These are phyloP conservation scores for Typhlomys cinereus DNA, from an alignment of 2,113 vertebrate species.

Conservation along the genomic window DNA sequence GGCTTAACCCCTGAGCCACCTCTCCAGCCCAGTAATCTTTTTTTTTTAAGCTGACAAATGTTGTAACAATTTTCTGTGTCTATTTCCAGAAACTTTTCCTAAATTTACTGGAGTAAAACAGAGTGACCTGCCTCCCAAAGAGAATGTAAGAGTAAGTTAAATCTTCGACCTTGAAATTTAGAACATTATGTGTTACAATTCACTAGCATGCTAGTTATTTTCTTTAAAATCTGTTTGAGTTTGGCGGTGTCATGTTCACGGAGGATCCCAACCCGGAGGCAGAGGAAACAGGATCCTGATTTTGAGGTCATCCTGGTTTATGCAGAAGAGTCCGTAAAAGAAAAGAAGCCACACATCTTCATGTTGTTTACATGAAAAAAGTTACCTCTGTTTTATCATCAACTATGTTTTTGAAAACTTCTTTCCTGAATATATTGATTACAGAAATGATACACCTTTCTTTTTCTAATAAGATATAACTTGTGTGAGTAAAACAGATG, in stretches of 20 bases:
- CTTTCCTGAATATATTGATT: neutral
- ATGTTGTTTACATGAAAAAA: conserved; percentile 28
- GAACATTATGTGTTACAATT: neutral
- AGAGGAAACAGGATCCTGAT: neutral
- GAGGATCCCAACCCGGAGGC: neutral
- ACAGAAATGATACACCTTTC: neutral
- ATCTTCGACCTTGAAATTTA: neutral
- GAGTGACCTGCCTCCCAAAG: conserved; percentile 62
- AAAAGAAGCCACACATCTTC: neutral
- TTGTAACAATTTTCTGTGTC: conserved; percentile 55
- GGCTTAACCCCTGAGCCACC: no score
- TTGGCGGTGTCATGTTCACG: no score
- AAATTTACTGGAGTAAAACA: conserved; percentile 68
- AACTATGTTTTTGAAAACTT: conserved; percentile 9
- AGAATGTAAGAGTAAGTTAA: conserved; percentile 81
- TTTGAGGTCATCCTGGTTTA: neutral
- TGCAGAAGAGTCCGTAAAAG: neutral
- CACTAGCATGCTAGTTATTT: neutral
- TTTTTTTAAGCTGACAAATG: conserved; percentile 40
- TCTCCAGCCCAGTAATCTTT: no score
- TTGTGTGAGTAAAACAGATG: neutral
- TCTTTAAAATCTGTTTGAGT: no score
- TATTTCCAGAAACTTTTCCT: conserved; percentile 77
- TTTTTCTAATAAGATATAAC: conserved; percentile 25
- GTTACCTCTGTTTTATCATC: neutral